Conservation (phyloP, 2,888 invertebrate species). For the Drosophila lacicola region DNA sequence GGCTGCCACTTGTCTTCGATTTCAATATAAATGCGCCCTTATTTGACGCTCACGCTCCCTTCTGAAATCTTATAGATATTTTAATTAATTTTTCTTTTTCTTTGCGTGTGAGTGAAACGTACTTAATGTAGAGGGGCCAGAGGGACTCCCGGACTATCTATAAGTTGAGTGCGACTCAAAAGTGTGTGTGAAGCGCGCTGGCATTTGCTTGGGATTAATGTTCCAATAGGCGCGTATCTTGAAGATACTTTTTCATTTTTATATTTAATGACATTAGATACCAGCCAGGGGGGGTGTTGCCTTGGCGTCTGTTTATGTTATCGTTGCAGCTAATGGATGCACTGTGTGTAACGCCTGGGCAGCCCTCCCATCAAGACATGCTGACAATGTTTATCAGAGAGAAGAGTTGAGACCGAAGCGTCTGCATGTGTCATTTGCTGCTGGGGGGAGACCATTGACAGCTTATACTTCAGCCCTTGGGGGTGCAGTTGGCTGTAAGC, state of each 20-base stretch:
- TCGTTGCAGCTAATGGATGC: slow-evolving; percentile 56
- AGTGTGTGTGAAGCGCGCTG: slow-evolving; percentile 68
- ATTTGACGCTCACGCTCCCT: slow-evolving; percentile 46
- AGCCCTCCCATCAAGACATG: slow-evolving; percentile 43
- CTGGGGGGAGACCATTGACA: slow-evolving; percentile 25
- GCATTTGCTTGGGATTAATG: slow-evolving; percentile 25
- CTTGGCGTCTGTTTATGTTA: slow-evolving; percentile 45
- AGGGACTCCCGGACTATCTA: slow-evolving; percentile 24
- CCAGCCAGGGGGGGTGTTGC: slow-evolving; percentile 27
- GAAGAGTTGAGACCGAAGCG: slow-evolving; percentile 34
- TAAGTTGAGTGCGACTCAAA: slow-evolving; percentile 38
- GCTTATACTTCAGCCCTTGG: slow-evolving; percentile 47
- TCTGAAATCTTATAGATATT: slow-evolving; percentile 62
- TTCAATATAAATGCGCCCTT: slow-evolving; percentile 58
- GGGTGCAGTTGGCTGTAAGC: slow-evolving; percentile 42
- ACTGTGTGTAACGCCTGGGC: slow-evolving; percentile 24
- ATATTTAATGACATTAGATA: slow-evolving; percentile 31
- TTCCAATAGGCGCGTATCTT: slow-evolving; percentile 29
- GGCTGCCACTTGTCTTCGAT: slow-evolving; percentile 73
- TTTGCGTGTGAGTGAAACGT: neutral
- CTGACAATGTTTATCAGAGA: slow-evolving; percentile 55
- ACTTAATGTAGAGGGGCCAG: slow-evolving; percentile 15
- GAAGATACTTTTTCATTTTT: slow-evolving; percentile 24
- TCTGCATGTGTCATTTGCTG: slow-evolving; percentile 41
- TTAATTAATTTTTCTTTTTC: slow-evolving; percentile 66